phyloP scores from a whole-genome alignment of 2,113 vertebrate genomes.

The Mormyrus lacerda region DNA sequence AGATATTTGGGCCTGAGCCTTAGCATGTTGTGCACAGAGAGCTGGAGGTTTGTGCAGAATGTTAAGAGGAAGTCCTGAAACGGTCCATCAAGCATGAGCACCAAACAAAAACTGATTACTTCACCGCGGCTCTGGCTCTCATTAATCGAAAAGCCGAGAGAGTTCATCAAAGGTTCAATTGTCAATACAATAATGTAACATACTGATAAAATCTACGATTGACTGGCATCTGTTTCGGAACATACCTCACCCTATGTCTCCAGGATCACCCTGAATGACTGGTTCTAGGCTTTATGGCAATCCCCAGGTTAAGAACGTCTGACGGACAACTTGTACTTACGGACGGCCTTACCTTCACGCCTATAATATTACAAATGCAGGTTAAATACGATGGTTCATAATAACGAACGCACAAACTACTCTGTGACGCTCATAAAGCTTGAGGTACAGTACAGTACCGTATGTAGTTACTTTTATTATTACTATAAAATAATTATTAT shows the following conservation, averaged over 20 bases:
- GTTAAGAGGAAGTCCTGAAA: slow-evolving; percentile 38
- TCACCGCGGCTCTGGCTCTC: slow-evolving; percentile 51
- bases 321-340: neutral
- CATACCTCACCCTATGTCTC: neutral
- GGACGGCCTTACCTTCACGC: neutral
- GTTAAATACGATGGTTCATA: neutral
- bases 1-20: slow-evolving; percentile 42
- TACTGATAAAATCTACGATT: neutral
- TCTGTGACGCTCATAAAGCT: neutral
- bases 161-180: slow-evolving; percentile 48
- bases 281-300: neutral
- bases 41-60: slow-evolving; percentile 43
- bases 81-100: slow-evolving; percentile 42
- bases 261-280: neutral
- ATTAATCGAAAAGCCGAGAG: slow-evolving; percentile 55
- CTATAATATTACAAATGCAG: neutral
- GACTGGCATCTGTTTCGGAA: neutral
- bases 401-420: neutral
- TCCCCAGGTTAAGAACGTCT: neutral
- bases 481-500: neutral
- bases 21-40: slow-evolving; percentile 17
- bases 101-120: slow-evolving; percentile 46
- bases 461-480: neutral
- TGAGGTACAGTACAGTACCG: neutral
- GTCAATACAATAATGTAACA: neutral